Percentiles rank a stretch among this genome's conserved stretches.
Evolutionary conservation across 2,113 vertebrate species (phyloP).

Genomic region (Erythrolamprus reginae): DNA sequence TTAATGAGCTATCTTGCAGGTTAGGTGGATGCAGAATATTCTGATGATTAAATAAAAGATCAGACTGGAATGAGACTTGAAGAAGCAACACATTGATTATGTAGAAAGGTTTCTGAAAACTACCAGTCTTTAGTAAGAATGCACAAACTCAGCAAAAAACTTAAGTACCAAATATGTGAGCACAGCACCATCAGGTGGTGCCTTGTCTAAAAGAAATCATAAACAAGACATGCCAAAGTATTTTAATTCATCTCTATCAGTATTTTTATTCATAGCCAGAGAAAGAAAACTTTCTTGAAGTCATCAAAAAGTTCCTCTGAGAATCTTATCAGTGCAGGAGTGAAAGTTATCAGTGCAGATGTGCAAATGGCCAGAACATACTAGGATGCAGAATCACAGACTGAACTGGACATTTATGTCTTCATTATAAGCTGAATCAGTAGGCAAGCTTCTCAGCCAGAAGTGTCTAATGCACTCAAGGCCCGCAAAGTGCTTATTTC

Average conservation of each 20-base stretch:
- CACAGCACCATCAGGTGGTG: not conserved
- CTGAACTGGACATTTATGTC: not conserved
- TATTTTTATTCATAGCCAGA: not conserved
- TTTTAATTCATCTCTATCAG: too few relatives aligned
- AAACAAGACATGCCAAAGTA: too few relatives aligned
- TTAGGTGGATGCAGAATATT: not conserved
- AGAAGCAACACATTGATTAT: not conserved
- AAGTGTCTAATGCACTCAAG: not conserved
- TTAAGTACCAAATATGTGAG: not conserved
- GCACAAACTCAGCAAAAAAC: not conserved
- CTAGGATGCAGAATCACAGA: not conserved
- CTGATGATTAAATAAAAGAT: not conserved
- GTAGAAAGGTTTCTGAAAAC: not conserved
- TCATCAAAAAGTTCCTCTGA: not conserved
- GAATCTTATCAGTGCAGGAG: not conserved
- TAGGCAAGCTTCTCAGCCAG: not conserved
- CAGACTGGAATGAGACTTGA: not conserved
- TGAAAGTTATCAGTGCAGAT: not conserved
- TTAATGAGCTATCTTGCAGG: constrained; percentile 19
- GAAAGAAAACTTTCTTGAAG: not conserved
- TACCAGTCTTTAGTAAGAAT: not conserved
- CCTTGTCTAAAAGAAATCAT: not conserved
- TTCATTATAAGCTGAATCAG: not conserved
- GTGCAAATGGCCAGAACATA: not conserved
- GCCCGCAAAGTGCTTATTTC: too few relatives aligned